A percentile compares a stretch with the other conserved stretches of the same genome.
phyloP scores from a whole-genome alignment of 2,113 vertebrate genomes.

The Gobius niger region DNA sequence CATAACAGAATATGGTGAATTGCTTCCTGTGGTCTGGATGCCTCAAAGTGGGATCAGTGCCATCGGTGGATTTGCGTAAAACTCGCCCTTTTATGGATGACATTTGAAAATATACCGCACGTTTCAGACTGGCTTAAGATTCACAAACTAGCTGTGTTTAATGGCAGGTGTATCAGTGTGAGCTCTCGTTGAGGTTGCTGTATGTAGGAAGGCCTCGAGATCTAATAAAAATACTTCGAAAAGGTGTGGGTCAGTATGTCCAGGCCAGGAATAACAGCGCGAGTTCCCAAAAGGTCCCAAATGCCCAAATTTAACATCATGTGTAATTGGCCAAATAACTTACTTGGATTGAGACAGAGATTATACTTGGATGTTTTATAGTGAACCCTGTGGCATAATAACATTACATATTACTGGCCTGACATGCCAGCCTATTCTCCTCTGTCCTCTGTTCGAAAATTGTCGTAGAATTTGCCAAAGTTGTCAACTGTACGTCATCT shows the following conservation, averaged over 20 bases:
- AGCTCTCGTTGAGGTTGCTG: conserved; percentile 47
- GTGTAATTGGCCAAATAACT: conserved; percentile 4
- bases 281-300: background rate
- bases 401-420: background rate
- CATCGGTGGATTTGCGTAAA: conserved; percentile 61
- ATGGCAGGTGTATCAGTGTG: conserved; percentile 39
- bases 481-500: background rate
- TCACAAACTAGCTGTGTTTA: conserved; percentile 41
- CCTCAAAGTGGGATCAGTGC: conserved; percentile 39
- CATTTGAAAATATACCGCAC: conserved; percentile 52
- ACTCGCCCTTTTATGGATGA: conserved; percentile 57
- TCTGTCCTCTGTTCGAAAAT: too few species aligned
- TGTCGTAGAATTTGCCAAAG: too few species aligned
- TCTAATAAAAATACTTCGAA: conserved; percentile 25
- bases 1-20: conserved; percentile 38
- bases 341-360: background rate
- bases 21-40: conserved; percentile 58
- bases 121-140: conserved; percentile 48
- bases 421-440: too few species aligned
- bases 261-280: conserved; percentile 3
- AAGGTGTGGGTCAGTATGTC: background rate
- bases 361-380: background rate
- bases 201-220: background rate
- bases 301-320: conserved; percentile 10
- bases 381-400: background rate